Conservation (phyloP, 30 jellyfish, hydroid and myxozoan species). For the Pelagia noctiluca region DNA sequence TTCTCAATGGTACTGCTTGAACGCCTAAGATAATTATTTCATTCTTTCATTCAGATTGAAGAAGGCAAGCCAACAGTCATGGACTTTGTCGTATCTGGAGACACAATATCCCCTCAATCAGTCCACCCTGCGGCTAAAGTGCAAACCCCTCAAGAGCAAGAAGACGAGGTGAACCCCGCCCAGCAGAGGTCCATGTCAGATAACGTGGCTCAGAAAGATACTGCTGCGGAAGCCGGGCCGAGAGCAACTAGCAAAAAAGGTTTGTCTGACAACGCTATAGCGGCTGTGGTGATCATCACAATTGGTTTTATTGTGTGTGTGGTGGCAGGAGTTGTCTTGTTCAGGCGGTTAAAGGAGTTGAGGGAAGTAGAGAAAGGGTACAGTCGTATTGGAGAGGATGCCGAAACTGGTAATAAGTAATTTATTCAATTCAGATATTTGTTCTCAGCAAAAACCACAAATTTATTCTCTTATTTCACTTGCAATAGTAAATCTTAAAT, state of each 20-base stretch:
- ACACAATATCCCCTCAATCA: constrained; percentile 73
- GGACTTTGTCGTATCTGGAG: constrained; percentile 76
- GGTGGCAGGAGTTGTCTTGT: constrained; percentile 95
- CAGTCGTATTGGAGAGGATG: constrained; percentile 68
- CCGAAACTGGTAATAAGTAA: constrained; percentile 45
- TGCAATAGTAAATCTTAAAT: no score
- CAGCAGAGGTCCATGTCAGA: constrained; percentile 69
- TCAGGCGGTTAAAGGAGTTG: constrained; percentile 85
- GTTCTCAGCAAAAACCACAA: not conserved
- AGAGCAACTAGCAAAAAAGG: constrained; percentile 40
- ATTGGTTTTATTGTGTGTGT: constrained; percentile 90
- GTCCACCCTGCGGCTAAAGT: constrained; percentile 50
- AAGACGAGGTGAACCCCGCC: constrained; percentile 63
- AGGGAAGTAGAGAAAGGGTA: constrained; percentile 89
- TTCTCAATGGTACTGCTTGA: no score
- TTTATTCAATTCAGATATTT: no score
- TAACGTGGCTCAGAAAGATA: constrained; percentile 18
- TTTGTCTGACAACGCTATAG: constrained; percentile 86
- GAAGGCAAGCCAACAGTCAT: constrained; percentile 50
- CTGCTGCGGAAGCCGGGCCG: constrained; percentile 36
- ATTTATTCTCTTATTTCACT: no score
- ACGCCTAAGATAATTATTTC: no score
- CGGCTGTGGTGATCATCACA: constrained; percentile 91
- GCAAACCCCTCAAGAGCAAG: constrained; percentile 29
- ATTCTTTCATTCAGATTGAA: no score